Percentiles rank a stretch among this genome's conserved stretches.
Evolutionary conservation across 2,797 vertebrate species (phyloP).

Genomic region (Babyrousa celebensis): DNA sequence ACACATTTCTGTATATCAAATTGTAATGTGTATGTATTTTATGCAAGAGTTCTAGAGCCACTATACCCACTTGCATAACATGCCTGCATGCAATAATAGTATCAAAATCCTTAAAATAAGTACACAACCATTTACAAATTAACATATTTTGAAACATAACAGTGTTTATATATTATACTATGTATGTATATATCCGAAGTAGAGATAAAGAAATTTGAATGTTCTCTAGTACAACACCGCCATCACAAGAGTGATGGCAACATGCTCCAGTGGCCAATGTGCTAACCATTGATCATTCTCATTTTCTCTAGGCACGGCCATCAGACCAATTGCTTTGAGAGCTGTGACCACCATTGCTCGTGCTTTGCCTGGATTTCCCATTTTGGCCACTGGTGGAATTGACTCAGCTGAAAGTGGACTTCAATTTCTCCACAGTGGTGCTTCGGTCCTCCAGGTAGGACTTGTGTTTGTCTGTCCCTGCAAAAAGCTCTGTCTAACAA

Average conservation of each 20-base stretch:
- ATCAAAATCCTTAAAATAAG: conserved; percentile 48
- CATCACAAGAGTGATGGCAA: neutral
- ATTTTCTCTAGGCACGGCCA: conserved; percentile 94
- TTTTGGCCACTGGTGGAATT: conserved; percentile 97
- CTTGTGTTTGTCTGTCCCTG: neutral
- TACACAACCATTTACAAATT: conserved; percentile 32
- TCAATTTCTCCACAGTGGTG: conserved; percentile 97
- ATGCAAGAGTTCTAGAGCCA: conserved; percentile 34
- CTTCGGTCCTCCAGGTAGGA: conserved; percentile 96
- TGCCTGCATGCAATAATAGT: conserved; percentile 34
- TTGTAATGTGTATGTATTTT: conserved; percentile 57
- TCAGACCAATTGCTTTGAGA: conserved; percentile 96
- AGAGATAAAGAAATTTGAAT: neutral
- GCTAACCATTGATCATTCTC: neutral
- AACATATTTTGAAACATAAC: conserved; percentile 3
- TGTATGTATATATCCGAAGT: neutral
- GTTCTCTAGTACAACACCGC: neutral
- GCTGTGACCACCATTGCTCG: conserved; percentile 95
- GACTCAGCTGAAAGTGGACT: conserved; percentile 97
- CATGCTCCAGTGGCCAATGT: no score
- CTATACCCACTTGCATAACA: neutral
- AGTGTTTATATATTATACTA: neutral
- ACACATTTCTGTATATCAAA: conserved; percentile 47
- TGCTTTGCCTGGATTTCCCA: conserved; percentile 95
- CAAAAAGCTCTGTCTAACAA: neutral